phyloP scores from a whole-genome alignment of 2,797 vertebrate species.

The Psittacula derbiana region DNA sequence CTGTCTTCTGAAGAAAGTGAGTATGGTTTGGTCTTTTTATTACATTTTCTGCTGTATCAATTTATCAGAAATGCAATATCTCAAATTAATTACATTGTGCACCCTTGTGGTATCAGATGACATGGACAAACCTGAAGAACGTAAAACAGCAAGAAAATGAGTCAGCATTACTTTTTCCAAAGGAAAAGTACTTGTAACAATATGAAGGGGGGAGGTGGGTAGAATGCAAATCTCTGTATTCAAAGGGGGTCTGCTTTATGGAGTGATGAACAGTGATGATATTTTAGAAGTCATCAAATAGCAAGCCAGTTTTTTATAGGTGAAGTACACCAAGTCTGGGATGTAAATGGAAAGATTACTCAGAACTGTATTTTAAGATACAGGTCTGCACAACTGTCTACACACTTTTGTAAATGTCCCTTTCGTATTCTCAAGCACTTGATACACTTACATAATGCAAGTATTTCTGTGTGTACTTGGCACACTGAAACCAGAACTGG shows the following conservation, averaged over 20 bases:
- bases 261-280: background rate
- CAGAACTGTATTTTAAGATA: background rate
- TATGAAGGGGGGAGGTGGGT: background rate
- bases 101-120: background rate
- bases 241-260: background rate
- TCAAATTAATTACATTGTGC: background rate
- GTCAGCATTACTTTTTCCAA: background rate
- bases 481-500: conserved; percentile 22
- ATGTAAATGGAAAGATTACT: background rate
- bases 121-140: background rate
- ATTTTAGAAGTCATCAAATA: background rate
- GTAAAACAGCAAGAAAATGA: background rate
- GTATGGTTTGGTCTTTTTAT: background rate
- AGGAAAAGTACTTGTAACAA: background rate
- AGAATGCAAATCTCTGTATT: background rate
- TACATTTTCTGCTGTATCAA: background rate
- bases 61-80: background rate
- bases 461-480: background rate
- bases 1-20: background rate
- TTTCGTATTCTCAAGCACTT: background rate
- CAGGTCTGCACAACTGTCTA: background rate
- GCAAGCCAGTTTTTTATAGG: background rate
- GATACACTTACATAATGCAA: conserved; percentile 3
- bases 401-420: background rate
- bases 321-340: background rate